phyloP scores from a whole-genome alignment of 2,797 vertebrate species.

The Chanos chanos region DNA sequence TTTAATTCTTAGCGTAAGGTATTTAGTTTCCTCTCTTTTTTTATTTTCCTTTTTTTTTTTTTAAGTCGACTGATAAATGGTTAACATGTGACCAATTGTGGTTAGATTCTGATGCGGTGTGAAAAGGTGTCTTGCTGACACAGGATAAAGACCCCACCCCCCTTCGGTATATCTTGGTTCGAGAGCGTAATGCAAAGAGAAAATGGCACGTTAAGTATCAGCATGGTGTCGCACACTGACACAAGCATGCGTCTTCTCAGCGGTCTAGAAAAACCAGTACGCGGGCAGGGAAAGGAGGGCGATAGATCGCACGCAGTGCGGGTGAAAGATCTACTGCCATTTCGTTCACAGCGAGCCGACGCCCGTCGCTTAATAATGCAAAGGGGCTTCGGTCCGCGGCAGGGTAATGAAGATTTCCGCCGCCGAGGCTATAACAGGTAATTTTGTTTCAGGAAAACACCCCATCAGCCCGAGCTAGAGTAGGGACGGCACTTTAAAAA shows the following conservation, averaged over 20 bases:
- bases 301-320: background rate
- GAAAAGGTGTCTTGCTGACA: too few species aligned
- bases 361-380: too few species aligned
- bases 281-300: background rate
- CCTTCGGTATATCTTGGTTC: too few species aligned
- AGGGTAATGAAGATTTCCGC: conserved; percentile 7
- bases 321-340: conserved; percentile 14
- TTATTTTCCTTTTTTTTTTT: too few species aligned
- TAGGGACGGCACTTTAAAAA: too few species aligned
- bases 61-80: background rate
- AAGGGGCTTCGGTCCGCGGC: background rate
- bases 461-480: conserved; percentile 1
- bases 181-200: background rate
- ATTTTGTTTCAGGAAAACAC: conserved; percentile 7
- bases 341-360: conserved; percentile 10
- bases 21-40: too few species aligned
- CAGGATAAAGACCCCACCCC: too few species aligned
- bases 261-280: background rate
- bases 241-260: background rate
- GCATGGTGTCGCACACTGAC: background rate
- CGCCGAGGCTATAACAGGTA: background rate
- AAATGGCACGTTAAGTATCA: conserved; percentile 12
- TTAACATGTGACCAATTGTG: background rate
- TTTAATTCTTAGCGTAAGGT: too few species aligned
- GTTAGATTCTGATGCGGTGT: too few species aligned